Evolutionary conservation across 2,113 vertebrate genomes (phyloP), one percentile per base, ranked within the genome.

Genomic region (Caranx ignobilis): DNA sequence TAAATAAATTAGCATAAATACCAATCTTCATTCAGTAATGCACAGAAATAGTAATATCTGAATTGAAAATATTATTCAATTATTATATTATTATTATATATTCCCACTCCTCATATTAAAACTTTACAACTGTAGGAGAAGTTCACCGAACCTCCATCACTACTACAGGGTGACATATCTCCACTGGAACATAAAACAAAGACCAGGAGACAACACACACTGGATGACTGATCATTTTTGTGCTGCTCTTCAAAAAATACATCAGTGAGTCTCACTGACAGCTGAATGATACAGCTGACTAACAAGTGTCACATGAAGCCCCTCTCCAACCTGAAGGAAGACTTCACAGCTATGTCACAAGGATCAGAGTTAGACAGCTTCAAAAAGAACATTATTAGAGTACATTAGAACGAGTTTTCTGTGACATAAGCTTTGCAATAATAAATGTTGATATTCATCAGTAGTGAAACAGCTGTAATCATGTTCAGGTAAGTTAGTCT

Each of bases 181-280:
- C 69, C 19, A 15, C 12, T 18, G 48, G 5, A 39, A 64, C 43
- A 31, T 63, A 63, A 63, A 68, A 59, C 72, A 47, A 41, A 55
- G 69, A 77, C 34, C 32, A 39, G 7, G 39, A 47, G 63, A 74
- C 70, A 45, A 55, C 54, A 68, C 55, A 56, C 15, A 70, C 34
- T 37, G 32, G 26, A 2, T 55, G 41, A 55, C 60, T 69, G 39
- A 16, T 73, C 0, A 10, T 68, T 35, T 79, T 73, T 55, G 72
- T 79, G 37, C n/a, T 11, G 37, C 43, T 52, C 59, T 48, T 37
- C 52, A 71, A 69, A 80, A 80, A 62, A 34, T 26, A 55, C 56
- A 84, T 57, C 41, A 34, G 9, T 16, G 26, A 54, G 43, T 16
- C 62, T 26, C 41, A 26, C 67, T 63, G 43, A 47, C 57, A 60